Base-by-base conservation (phyloP, 2,888 invertebrate genomes). In the Heliconius erato region DNA sequence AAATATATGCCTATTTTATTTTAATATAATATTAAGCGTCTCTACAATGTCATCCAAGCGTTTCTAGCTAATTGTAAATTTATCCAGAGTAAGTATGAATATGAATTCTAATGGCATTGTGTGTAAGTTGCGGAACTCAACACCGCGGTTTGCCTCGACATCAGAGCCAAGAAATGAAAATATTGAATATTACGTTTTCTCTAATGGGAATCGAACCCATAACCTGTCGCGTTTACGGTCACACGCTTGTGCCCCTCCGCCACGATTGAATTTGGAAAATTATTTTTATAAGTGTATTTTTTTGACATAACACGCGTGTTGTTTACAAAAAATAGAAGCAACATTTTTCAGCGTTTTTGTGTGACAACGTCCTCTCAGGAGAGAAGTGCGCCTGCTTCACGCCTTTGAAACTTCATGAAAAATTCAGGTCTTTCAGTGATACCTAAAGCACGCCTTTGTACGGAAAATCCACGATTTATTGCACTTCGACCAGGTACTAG, bases 371-470 rank as follows among this genome's bases (percentile, higher is more conserved):
- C 69, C 82, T 76, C 40, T 80, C 77, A 83, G 71, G 67, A 68
- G 79, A 77, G 68, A 82, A 80, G 79, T 79, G 80, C 79, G 54
- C 59, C 74, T 28, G 80, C 80, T 78, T 76, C 59, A 82, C 90
- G 91, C 91, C 91, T 93, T 93, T 93, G 92, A 92, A 89, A 92
- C 88, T 91, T 93, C 92, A 94, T 94, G 93, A 94, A 95, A 94
- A 91, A 94, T 94, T 92, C 93, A 94, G 92, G 89, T 89, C 86
- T 87, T 89, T 86, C 87, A 88, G 79, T 82, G 83, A 86, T 85
- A 82, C 80, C 84, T 84, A 81, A 85, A 87, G 84, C 83, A 80
- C 78, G 82, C 82, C 65, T 84, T 78, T 83, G 79, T 79, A 76
- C 82, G 79, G 74, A 72, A 77, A 78, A 85, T 85, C 84, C 82